A percentile compares a stretch with the other conserved stretches of the same genome.
phyloP scores from a whole-genome alignment of 2,797 vertebrate genomes.

The Sebastiscus tertius region DNA sequence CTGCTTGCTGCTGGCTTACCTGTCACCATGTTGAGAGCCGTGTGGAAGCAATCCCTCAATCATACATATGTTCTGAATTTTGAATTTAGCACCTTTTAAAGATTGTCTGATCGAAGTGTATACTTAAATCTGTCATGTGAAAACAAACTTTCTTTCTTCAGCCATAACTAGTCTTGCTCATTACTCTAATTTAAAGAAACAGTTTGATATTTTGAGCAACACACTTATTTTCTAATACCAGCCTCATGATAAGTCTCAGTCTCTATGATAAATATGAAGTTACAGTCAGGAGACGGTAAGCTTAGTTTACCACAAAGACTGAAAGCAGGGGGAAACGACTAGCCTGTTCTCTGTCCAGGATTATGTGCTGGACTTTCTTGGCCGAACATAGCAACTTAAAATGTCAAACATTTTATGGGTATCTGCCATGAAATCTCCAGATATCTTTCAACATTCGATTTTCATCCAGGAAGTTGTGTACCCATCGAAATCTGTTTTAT shows the following conservation, averaged over 20 bases:
- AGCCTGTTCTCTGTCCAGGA: background rate
- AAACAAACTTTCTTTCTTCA: background rate
- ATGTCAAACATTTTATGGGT: background rate
- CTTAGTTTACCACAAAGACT: background rate
- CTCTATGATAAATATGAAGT: background rate
- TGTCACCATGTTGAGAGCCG: background rate
- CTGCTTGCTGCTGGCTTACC: background rate
- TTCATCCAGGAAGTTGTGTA: background rate
- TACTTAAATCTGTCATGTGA: background rate
- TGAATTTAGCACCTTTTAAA: background rate
- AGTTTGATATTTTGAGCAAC: too few relatives aligned
- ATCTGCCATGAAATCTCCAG: background rate
- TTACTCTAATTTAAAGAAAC: too few relatives aligned
- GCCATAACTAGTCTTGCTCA: background rate
- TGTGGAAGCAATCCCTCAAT: background rate
- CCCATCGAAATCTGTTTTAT: background rate
- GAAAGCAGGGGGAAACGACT: background rate
- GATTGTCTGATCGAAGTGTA: background rate
- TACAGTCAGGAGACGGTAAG: background rate
- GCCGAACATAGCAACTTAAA: background rate
- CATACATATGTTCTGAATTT: background rate
- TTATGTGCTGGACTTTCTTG: background rate
- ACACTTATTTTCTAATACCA: too few relatives aligned
- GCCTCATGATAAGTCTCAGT: too few relatives aligned
- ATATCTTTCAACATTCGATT: conserved; percentile 5